Percentiles rank a stretch among this genome's conserved stretches.
Evolutionary conservation across 2,797 vertebrate genomes (phyloP).

Genomic region (Odontamblyopus lacepedii): DNA sequence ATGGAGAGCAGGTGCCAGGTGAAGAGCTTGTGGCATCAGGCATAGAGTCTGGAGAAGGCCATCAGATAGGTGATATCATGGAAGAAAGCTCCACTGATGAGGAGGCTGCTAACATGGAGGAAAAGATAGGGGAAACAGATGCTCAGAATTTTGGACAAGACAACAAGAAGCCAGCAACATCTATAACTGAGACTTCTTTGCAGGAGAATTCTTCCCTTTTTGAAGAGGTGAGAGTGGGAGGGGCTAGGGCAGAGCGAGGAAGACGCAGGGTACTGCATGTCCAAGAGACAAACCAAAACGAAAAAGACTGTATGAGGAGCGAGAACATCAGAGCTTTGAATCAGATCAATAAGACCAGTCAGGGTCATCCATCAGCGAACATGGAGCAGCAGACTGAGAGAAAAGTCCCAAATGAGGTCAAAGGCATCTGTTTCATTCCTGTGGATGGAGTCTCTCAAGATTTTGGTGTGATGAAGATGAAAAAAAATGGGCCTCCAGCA

Average conservation of each 20-base stretch:
- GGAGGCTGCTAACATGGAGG: conserved; percentile 45
- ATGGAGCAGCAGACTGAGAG: conserved; percentile 51
- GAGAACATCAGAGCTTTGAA: conserved; percentile 47
- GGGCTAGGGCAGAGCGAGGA: conserved; percentile 59
- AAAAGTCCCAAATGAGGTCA: conserved; percentile 15
- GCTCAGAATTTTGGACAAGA: conserved; percentile 55
- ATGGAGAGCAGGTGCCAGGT: conserved; percentile 44
- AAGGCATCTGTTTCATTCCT: conserved; percentile 12
- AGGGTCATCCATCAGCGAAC: conserved; percentile 28
- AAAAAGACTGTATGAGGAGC: conserved; percentile 42
- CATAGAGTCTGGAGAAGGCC: conserved; percentile 39
- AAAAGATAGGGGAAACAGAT: conserved; percentile 54
- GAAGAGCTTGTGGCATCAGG: conserved; percentile 49
- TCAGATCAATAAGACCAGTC: conserved; percentile 40
- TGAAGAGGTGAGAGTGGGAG: conserved; percentile 69
- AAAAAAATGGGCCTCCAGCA: conserved; percentile 27
- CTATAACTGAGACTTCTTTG: conserved; percentile 62
- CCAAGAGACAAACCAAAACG: conserved; percentile 61
- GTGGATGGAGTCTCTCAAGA: conserved; percentile 28
- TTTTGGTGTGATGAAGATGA: conserved; percentile 23
- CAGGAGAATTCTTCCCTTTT: conserved; percentile 52
- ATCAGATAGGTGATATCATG: conserved; percentile 50
- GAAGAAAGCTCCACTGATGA: conserved; percentile 57
- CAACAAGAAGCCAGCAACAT: conserved; percentile 65
- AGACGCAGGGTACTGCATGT: conserved; percentile 63